Conservation (phyloP, 2,888 invertebrate genomes). For the Ichneumoninae sp. region DNA sequence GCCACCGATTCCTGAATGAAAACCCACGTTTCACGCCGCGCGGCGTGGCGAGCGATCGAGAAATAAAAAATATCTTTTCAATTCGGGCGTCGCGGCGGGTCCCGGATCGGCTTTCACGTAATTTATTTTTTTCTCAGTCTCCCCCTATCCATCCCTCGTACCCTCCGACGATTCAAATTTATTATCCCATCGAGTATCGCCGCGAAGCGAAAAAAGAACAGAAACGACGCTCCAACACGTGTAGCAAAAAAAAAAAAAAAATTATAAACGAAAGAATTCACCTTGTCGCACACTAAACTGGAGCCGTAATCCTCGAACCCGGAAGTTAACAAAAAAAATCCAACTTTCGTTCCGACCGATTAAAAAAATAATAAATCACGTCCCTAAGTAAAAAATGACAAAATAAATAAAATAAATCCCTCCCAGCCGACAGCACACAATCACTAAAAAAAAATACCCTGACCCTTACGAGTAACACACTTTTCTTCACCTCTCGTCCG, state of each 20-base stretch:
- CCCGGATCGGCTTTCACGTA: constrained; percentile 25
- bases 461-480: constrained; percentile 60
- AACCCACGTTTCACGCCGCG: constrained; percentile 15
- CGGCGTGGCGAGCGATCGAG: background rate
- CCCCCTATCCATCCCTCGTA: background rate
- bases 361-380: constrained; percentile 28
- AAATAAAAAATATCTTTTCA: constrained; percentile 38
- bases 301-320: constrained; percentile 28
- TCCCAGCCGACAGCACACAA: constrained; percentile 26
- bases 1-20: constrained; percentile 44
- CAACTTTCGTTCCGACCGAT: constrained; percentile 39
- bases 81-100: constrained; percentile 49
- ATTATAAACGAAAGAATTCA: constrained; percentile 21
- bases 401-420: constrained; percentile 21
- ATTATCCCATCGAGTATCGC: constrained; percentile 42
- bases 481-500: constrained; percentile 62
- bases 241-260: background rate
- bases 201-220: background rate
- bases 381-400: constrained; percentile 13
- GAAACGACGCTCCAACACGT: constrained; percentile 10
- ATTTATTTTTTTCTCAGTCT: constrained; percentile 13
- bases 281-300: constrained; percentile 39
- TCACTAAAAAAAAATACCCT: constrained; percentile 54
- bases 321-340: constrained; percentile 24
- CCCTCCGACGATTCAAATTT: constrained; percentile 22